A percentile compares a stretch with the other conserved stretches of the same genome.
phyloP scores from a whole-genome alignment of 2,113 vertebrate species.

The Camelus bactrianus region DNA sequence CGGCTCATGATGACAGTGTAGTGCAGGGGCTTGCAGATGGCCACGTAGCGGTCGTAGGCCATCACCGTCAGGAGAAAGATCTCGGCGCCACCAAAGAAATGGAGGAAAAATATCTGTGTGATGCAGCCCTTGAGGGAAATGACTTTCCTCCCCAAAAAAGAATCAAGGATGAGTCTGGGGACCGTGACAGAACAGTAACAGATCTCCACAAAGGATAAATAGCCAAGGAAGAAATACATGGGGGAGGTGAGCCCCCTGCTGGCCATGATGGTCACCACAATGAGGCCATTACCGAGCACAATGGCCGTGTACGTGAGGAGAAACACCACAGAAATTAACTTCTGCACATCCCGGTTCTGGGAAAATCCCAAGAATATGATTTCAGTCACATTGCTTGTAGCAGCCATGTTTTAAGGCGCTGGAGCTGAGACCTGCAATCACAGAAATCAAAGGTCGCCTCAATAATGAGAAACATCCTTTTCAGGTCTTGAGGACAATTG shows the following conservation, averaged over 20 bases:
- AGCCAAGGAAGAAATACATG: conserved; percentile 83
- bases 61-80: conserved; percentile 77
- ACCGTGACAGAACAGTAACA: conserved; percentile 78
- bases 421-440: background rate
- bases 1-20: conserved; percentile 62
- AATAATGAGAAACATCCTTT: background rate
- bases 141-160: conserved; percentile 62
- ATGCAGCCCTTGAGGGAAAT: conserved; percentile 79
- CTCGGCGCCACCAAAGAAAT: conserved; percentile 79
- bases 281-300: conserved; percentile 64
- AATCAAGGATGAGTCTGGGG: conserved; percentile 80
- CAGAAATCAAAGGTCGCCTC: background rate
- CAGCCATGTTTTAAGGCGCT: background rate
- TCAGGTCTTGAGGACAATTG: no score
- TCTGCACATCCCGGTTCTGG: conserved; percentile 21
- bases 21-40: conserved; percentile 75
- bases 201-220: conserved; percentile 80
- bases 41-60: conserved; percentile 79
- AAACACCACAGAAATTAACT: conserved; percentile 42
- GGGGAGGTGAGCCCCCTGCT: conserved; percentile 75
- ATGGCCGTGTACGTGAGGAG: conserved; percentile 53
- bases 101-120: conserved; percentile 75
- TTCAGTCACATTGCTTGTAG: conserved; percentile 49
- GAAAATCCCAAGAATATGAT: conserved; percentile 64
- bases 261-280: conserved; percentile 62